Percentiles rank a stretch among this genome's conserved stretches.
phyloP scores from a whole-genome alignment of 2,113 vertebrate genomes.

The Lepisosteus oculatus region DNA sequence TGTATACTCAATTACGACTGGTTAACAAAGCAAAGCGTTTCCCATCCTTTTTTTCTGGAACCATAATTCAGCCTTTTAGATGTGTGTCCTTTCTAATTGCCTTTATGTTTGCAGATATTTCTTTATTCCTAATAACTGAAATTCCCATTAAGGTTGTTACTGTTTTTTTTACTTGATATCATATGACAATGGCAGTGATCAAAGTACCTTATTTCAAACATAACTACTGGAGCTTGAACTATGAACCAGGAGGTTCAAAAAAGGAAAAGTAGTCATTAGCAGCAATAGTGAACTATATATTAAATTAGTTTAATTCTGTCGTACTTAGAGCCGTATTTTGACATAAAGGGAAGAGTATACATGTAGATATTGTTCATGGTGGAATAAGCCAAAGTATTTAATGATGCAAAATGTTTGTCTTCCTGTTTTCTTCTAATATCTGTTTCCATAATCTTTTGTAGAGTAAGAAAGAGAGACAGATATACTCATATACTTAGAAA shows the following conservation, averaged over 20 bases:
- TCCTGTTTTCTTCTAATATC: no score
- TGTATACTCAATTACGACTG: no score
- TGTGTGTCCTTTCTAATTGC: slow-evolving; percentile 60
- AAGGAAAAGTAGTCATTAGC: background rate
- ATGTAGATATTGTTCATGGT: no score
- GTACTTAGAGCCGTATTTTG: background rate
- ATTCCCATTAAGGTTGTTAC: slow-evolving; percentile 59
- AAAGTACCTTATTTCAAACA: slow-evolving; percentile 10
- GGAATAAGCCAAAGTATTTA: no score
- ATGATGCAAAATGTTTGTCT: no score
- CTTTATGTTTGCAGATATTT: background rate
- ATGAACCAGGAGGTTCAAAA: slow-evolving; percentile 28
- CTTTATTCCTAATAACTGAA: slow-evolving; percentile 29
- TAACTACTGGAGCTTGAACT: slow-evolving; percentile 47
- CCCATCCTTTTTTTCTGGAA: no score
- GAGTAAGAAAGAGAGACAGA: no score
- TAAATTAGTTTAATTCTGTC: background rate
- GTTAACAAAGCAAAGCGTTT: no score
- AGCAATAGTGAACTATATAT: background rate
- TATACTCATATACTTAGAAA: no score
- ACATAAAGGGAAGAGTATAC: no score
- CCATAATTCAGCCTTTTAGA: no score
- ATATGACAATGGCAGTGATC: slow-evolving; percentile 6
- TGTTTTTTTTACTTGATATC: slow-evolving; percentile 8
- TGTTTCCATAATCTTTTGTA: no score